These are phyloP conservation scores for Lucinisca nassula DNA, from an alignment of 2,888 invertebrate genomes.

Conservation along the genomic window DNA sequence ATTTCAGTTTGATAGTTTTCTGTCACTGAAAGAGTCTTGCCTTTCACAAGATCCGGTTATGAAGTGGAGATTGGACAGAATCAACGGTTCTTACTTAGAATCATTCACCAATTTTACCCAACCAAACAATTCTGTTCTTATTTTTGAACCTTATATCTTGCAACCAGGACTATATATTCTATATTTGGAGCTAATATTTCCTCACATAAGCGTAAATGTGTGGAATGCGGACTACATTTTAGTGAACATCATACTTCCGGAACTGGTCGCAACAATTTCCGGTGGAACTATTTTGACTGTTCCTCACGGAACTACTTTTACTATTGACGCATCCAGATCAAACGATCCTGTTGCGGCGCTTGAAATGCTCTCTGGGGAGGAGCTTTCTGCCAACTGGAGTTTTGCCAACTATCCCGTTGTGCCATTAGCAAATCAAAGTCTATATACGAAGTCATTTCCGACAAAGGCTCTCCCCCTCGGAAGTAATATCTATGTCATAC, in stretches of 20 bases:
- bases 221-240: slow-evolving; percentile 49
- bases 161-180: slow-evolving; percentile 51
- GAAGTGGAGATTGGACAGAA: slow-evolving; percentile 11
- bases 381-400: slow-evolving; percentile 34
- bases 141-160: slow-evolving; percentile 31
- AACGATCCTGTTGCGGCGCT: slow-evolving; percentile 35
- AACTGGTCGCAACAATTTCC: slow-evolving; percentile 52
- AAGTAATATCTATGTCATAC: background rate
- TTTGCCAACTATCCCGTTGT: slow-evolving; percentile 14
- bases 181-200: slow-evolving; percentile 44
- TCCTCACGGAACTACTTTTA: slow-evolving; percentile 34
- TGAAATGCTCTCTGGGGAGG: background rate
- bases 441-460: slow-evolving; percentile 11
- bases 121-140: slow-evolving; percentile 53
- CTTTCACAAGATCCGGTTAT: slow-evolving; percentile 4
- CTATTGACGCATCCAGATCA: slow-evolving; percentile 47
- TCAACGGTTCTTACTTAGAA: background rate
- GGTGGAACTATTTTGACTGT: slow-evolving; percentile 49
- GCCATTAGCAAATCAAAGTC: background rate
- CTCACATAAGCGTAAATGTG: background rate
- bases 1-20: slow-evolving; percentile 49
- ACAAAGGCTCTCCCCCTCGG: background rate
- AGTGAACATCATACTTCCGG: slow-evolving; percentile 48
- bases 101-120: slow-evolving; percentile 21
- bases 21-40: background rate